These are phyloP conservation scores for Machaerirhynchus nigripectus DNA, from an alignment of 2,113 vertebrate species.

Conservation along the genomic window DNA sequence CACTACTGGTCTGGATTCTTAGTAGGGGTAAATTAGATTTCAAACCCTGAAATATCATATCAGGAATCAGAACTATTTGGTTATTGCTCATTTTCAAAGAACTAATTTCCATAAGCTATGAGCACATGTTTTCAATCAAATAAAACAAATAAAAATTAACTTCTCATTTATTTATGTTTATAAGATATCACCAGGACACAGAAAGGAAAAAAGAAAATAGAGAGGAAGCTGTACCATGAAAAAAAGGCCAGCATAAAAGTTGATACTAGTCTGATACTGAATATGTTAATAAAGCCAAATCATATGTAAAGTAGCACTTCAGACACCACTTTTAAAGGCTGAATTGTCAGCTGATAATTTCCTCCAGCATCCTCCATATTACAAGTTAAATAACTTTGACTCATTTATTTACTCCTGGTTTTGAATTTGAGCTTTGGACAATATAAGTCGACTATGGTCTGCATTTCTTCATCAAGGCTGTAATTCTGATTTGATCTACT, in stretches of 20 bases:
- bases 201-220: too few relatives aligned
- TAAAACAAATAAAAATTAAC: not conserved
- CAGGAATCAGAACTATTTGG: not conserved
- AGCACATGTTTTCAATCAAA: not conserved
- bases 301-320: not conserved
- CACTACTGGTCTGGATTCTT: not conserved
- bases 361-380: not conserved
- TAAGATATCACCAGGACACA: accelerated
- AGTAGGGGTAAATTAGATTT: not conserved
- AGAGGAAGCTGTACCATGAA: not conserved
- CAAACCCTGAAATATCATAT: not conserved
- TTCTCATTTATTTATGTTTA: not conserved
- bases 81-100: not conserved
- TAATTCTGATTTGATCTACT: not conserved
- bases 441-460: not conserved
- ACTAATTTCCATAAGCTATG: not conserved
- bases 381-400: not conserved
- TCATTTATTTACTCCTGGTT: not conserved
- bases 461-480: not conserved
- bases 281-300: not conserved
- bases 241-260: not conserved
- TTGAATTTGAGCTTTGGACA: not conserved
- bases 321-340: not conserved
- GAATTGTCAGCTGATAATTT: not conserved
- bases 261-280: not conserved